Percentiles rank a stretch among this genome's conserved stretches.
Conservation (phyloP, 2,888 invertebrate species). For the Chymomyza caudatula region DNA sequence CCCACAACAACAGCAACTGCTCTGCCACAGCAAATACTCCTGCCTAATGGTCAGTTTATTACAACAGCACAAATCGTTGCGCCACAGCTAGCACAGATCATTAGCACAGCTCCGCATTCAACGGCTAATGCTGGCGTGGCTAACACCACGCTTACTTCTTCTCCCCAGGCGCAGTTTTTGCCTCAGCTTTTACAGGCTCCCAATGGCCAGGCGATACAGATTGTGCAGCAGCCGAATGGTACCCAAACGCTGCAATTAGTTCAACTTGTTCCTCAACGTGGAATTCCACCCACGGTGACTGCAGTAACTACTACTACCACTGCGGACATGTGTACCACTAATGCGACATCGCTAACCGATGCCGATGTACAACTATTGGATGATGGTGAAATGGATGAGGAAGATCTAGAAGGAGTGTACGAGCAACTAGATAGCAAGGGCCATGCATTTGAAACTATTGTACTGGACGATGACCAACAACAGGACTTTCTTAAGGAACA, state of each 20-base stretch:
- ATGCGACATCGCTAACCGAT: constrained; percentile 52
- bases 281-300: constrained; percentile 31
- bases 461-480: constrained; percentile 72
- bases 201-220: constrained; percentile 76
- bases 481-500: constrained; percentile 59
- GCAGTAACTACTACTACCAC: constrained; percentile 35
- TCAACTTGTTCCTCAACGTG: constrained; percentile 68
- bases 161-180: constrained; percentile 62
- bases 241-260: constrained; percentile 73
- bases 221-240: constrained; percentile 77
- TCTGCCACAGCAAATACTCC: constrained; percentile 75
- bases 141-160: constrained; percentile 25
- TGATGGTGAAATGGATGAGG: constrained; percentile 64
- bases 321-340: constrained; percentile 57
- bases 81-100: constrained; percentile 76
- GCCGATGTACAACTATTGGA: constrained; percentile 71
- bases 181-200: constrained; percentile 74
- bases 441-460: constrained; percentile 72
- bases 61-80: constrained; percentile 77
- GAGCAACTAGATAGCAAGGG: constrained; percentile 58
- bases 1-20: constrained; percentile 52
- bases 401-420: constrained; percentile 68
- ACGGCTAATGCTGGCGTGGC: constrained; percentile 21
- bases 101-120: constrained; percentile 60
- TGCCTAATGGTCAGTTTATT: constrained; percentile 77